Evolutionary conservation across 2,888 invertebrate species (phyloP).

Genomic region (Leptinotarsa peninsularis): DNA sequence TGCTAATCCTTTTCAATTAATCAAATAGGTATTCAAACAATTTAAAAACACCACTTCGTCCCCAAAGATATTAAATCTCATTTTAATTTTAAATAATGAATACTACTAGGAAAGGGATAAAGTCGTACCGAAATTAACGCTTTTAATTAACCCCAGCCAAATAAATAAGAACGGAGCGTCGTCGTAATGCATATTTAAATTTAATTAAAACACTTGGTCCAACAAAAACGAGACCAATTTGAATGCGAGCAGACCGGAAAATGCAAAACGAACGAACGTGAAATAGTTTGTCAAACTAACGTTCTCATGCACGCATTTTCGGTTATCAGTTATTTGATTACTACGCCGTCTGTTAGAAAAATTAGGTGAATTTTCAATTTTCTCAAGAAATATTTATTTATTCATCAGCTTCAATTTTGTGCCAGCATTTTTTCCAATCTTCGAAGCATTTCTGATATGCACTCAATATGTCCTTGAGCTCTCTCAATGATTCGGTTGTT

Average conservation of each 20-base stretch:
- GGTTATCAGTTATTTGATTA: too few species aligned
- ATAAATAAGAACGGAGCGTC: conserved; percentile 40
- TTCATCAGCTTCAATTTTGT: too few species aligned
- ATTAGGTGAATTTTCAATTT: too few species aligned
- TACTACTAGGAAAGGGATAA: conserved; percentile 34
- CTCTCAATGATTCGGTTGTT: too few species aligned
- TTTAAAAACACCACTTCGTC: conserved; percentile 28
- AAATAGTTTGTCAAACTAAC: conserved; percentile 24
- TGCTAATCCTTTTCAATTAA: conserved; percentile 6
- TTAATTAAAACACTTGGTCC: conserved; percentile 40
- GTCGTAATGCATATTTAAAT: conserved; percentile 43
- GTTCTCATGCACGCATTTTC: neutral
- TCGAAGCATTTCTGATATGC: too few species aligned
- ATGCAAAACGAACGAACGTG: conserved; percentile 33
- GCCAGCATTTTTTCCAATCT: too few species aligned
- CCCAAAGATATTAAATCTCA: conserved; percentile 38
- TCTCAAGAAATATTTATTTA: too few species aligned
- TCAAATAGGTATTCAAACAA: conserved; percentile 14
- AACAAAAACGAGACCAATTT: conserved; percentile 37
- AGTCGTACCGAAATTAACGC: conserved; percentile 40
- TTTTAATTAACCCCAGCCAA: conserved; percentile 42
- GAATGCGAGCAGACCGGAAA: conserved; percentile 33
- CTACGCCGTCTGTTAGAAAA: too few species aligned
- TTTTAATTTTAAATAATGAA: conserved; percentile 41
- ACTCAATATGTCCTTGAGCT: too few species aligned